Evolutionary conservation across 2,888 invertebrate genomes (phyloP).

Genomic region (Leucozona laternaria): DNA sequence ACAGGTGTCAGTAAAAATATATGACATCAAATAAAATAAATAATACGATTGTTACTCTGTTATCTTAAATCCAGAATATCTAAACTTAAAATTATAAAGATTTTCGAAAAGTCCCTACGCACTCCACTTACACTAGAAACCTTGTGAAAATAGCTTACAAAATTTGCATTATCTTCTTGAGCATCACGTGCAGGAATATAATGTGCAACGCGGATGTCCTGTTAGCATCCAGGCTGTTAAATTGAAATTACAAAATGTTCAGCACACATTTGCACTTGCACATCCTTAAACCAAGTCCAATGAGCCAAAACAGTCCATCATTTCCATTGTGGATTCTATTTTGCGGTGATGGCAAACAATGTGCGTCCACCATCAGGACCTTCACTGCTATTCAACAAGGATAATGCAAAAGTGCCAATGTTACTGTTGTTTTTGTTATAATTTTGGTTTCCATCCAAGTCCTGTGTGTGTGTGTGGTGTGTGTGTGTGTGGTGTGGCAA

Average conservation of each 20-base stretch:
- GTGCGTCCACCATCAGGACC: constrained; percentile 6
- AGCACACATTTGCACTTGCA: constrained; percentile 30
- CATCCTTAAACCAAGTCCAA: constrained; percentile 1
- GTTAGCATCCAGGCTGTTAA: neutral
- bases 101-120: neutral
- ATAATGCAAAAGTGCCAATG: constrained; percentile 30
- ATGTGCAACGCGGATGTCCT: constrained; percentile 32
- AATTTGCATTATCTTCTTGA: constrained; percentile 62
- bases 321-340: constrained; percentile 45
- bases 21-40: too few species aligned
- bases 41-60: neutral
- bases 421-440: constrained; percentile 54
- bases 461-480: neutral
- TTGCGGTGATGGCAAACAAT: constrained; percentile 43
- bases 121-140: neutral
- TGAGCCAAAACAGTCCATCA: constrained; percentile 60
- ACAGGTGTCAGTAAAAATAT: too few species aligned
- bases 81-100: neutral
- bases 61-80: neutral
- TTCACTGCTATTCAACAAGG: neutral
- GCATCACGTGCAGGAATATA: constrained; percentile 29
- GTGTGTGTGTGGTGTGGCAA: constrained; percentile 12
- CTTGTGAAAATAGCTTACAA: constrained; percentile 43
- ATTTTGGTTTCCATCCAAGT: constrained; percentile 29
- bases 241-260: constrained; percentile 48